Evolutionary conservation across 2,797 vertebrate species (phyloP).

Genomic region (Gobio occitaniae): DNA sequence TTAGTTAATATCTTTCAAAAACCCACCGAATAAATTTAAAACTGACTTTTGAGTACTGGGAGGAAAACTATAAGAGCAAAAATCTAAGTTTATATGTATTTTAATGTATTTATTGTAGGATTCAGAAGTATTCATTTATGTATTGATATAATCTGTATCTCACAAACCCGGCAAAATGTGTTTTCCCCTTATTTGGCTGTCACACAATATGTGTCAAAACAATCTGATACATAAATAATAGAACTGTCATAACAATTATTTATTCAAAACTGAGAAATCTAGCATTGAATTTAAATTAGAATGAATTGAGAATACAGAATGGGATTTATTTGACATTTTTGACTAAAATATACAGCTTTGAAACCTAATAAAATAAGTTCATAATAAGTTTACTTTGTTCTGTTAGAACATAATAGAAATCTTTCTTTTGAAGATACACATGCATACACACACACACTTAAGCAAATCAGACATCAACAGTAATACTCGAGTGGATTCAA

Average conservation of each 20-base stretch:
- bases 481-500: background rate
- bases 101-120: background rate
- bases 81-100: background rate
- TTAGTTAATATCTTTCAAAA: constrained; percentile 14
- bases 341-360: background rate
- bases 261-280: background rate
- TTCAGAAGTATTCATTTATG: background rate
- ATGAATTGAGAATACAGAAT: background rate
- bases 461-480: background rate
- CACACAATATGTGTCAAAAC: background rate
- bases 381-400: background rate
- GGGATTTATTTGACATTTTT: background rate
- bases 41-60: background rate
- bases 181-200: background rate
- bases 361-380: background rate
- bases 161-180: background rate
- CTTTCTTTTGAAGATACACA: background rate
- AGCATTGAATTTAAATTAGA: constrained; percentile 12
- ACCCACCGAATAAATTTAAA: background rate
- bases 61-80: background rate
- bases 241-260: constrained; percentile 23
- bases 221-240: constrained; percentile 17
- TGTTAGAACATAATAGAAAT: background rate
- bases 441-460: background rate
- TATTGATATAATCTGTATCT: background rate